phyloP scores from a whole-genome alignment of 2,888 invertebrate species.

The Prenolepis imparis region DNA sequence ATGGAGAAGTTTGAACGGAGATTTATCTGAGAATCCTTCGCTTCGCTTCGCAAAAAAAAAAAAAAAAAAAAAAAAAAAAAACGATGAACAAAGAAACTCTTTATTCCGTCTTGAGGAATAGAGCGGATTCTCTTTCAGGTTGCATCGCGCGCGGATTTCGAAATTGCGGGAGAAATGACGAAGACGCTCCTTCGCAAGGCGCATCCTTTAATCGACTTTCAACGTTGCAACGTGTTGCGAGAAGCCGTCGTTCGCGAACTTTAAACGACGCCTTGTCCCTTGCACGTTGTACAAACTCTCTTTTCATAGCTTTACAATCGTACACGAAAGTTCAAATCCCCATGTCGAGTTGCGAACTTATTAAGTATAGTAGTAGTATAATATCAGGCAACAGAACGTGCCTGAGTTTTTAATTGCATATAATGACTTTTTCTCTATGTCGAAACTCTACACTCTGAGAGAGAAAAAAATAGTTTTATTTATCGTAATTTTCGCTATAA shows the following conservation, averaged over 20 bases:
- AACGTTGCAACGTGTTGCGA: conserved; percentile 43
- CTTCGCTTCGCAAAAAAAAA: neutral
- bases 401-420: conserved; percentile 28
- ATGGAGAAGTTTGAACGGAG: neutral
- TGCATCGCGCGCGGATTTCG: conserved; percentile 46
- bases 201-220: conserved; percentile 54
- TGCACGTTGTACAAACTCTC: conserved; percentile 30
- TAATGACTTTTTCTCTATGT: neutral
- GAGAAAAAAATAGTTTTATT: neutral
- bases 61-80: too few species aligned
- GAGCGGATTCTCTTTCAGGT: conserved; percentile 14
- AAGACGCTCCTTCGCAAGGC: conserved; percentile 22
- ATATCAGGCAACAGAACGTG: conserved; percentile 24
- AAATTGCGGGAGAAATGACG: conserved; percentile 40
- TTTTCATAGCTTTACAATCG: neutral
- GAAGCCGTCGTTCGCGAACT: conserved; percentile 25
- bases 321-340: conserved; percentile 33
- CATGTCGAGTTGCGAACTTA: neutral
- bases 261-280: conserved; percentile 43
- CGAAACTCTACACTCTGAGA: neutral
- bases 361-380: too few species aligned
- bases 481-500: too few species aligned
- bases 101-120: conserved; percentile 36
- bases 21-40: conserved; percentile 28
- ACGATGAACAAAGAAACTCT: conserved; percentile 56